Conservation (phyloP, 2,797 vertebrate genomes). For the Falco berigora region DNA sequence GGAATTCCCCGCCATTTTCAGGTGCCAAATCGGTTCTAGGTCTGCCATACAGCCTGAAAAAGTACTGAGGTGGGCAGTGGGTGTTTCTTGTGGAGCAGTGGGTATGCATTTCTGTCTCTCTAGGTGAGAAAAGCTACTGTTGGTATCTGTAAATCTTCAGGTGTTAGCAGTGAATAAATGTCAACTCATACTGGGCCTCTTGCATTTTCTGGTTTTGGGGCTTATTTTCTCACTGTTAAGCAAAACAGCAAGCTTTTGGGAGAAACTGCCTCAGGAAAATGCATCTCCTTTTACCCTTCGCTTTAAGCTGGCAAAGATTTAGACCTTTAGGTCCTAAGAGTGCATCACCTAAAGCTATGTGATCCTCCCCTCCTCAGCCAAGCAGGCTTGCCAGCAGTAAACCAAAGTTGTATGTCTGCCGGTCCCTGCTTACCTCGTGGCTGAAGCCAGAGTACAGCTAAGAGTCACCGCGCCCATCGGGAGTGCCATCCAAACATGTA, state of each 20-base stretch:
- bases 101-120: neutral
- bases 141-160: neutral
- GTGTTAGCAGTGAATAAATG: neutral
- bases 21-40: neutral
- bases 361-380: neutral
- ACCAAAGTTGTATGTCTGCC: too few relatives aligned
- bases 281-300: neutral
- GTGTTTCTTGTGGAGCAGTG: neutral
- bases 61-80: conserved; percentile 18
- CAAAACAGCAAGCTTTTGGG: neutral
- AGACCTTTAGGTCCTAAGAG: neutral
- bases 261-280: neutral
- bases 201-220: neutral
- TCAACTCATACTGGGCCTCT: neutral
- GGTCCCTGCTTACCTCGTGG: neutral
- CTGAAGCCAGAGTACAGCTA: neutral
- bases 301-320: neutral
- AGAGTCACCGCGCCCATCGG: rapidly evolving
- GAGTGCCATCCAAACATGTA: neutral
- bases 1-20: conserved; percentile 82
- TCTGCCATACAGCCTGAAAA: conserved; percentile 56
- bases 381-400: neutral
- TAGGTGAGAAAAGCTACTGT: neutral
- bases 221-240: neutral
- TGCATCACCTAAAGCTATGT: neutral